Conservation (phyloP, 2,888 invertebrate genomes). For the Orgyia antiqua region DNA sequence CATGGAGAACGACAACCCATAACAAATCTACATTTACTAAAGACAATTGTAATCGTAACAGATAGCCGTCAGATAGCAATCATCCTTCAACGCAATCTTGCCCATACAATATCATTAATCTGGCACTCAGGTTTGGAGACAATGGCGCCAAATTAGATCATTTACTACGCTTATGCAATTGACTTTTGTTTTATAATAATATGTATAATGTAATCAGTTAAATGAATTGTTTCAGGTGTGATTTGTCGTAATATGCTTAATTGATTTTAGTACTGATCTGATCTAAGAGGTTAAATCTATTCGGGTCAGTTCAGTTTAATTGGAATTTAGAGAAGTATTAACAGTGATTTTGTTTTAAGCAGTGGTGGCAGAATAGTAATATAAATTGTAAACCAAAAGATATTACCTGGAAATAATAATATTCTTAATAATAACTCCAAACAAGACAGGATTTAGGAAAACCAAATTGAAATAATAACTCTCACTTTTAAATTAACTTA, state of each 20-base stretch:
- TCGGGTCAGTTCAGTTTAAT: too few relatives aligned
- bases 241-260: constrained; percentile 10
- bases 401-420: too few relatives aligned
- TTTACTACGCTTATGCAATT: constrained; percentile 39
- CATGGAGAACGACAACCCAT: too few relatives aligned
- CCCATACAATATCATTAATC: constrained; percentile 47
- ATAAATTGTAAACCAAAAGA: too few relatives aligned
- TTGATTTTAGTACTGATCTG: constrained; percentile 6
- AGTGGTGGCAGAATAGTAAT: too few relatives aligned
- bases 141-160: constrained; percentile 63
- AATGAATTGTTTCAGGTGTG: constrained; percentile 5
- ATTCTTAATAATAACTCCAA: too few relatives aligned
- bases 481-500: too few relatives aligned
- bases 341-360: too few relatives aligned
- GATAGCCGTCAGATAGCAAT: constrained; percentile 41
- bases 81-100: constrained; percentile 31
- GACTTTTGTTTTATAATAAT: constrained; percentile 27
- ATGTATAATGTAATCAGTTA: constrained; percentile 8
- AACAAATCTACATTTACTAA: constrained; percentile 22
- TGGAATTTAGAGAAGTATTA: too few relatives aligned
- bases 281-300: too few relatives aligned
- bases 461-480: too few relatives aligned
- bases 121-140: constrained; percentile 43
- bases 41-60: constrained; percentile 27
- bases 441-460: too few relatives aligned